A percentile compares a stretch with the other conserved stretches of the same genome.
Evolutionary conservation across 1,140 invertebrate species (phyloP).

Genomic region (Trachymyrmex cornetzi): DNA sequence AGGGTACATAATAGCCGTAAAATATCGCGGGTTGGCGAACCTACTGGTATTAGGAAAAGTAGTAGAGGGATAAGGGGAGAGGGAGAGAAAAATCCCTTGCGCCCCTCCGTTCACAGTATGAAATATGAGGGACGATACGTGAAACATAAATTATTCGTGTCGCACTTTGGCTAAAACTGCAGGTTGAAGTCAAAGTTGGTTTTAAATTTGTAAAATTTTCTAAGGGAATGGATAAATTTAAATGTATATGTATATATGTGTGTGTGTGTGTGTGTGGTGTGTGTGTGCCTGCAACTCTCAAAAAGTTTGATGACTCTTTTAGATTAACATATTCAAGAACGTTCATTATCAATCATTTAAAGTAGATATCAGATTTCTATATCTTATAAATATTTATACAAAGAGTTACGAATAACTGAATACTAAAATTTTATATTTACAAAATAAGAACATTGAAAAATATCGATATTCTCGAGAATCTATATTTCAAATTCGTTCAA

Average conservation of each 20-base stretch:
- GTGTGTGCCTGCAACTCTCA: neutral
- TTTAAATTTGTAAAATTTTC: slow-evolving; percentile 25
- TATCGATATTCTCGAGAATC: slow-evolving; percentile 23
- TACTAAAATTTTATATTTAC: neutral
- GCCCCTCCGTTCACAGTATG: neutral
- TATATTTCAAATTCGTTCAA: slow-evolving; percentile 43
- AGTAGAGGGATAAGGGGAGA: neutral
- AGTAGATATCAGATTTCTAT: neutral
- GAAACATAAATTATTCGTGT: slow-evolving; percentile 41
- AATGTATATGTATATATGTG: neutral
- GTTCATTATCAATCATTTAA: neutral
- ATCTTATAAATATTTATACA: neutral
- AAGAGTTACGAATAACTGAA: neutral
- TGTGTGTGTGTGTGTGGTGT: neutral
- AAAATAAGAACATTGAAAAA: slow-evolving; percentile 18
- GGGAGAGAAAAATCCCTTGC: slow-evolving; percentile 30
- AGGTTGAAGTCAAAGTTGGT: neutral
- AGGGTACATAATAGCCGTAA: slow-evolving; percentile 45
- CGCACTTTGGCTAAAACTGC: neutral
- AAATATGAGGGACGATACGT: slow-evolving; percentile 55
- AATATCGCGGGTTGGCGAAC: slow-evolving; percentile 56
- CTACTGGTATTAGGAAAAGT: neutral
- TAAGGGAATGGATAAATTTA: neutral
- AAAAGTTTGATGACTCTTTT: neutral
- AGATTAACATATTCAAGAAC: neutral